Base-by-base conservation (phyloP, 1,140 invertebrate species). In the Harlomillsia oculata region DNA sequence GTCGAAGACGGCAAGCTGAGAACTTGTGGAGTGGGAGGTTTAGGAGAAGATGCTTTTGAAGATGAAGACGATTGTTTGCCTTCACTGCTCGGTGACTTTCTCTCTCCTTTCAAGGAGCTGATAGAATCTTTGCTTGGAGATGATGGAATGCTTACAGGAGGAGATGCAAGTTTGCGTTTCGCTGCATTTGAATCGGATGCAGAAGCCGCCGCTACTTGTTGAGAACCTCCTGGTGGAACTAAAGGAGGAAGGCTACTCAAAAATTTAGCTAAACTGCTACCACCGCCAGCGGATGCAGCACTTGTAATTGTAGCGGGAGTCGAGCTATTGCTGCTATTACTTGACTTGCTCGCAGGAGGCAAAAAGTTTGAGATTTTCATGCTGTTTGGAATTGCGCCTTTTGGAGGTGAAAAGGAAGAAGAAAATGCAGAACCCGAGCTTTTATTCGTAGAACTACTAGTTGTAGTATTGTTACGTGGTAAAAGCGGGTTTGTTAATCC, bases 311-410 rank as follows among this genome's bases (percentile, higher is more conserved):
- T 32, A 11, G 45, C 34, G n/a, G 32, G 40, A 20, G 41, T 18
- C 11, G 25, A 45, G 23, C 56, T 26, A 14, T 55, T 59, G 50
- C 9, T 34, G 29, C 9, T 46, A 13, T 11, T 14, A 29, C 13
- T 18, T 28, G 32, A 20, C 36, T 48, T 48, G 28, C 14, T 48
- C 16, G 29, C 26, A 3, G 45, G 46, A 1, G 62, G 62, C 3
- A 63, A 28, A 32, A 63, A 63, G 34, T 63, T 63, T 18, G 62
- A 63, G 5, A 63, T 63, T 43, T 63, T 63, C 62, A 63, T 63
- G 25, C 56, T 59, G n/a, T 59, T 59, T 13, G 62, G 62, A 6
- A 63, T 63, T 1, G 37, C 56, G 21, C 23, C 39, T 32, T 58
- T 58, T 5, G 56, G 9, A 1, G 34, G 8, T 2, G 16, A 9